Conservation (phyloP, 2,888 invertebrate genomes). For the Lepidocyrtinus sp. region DNA sequence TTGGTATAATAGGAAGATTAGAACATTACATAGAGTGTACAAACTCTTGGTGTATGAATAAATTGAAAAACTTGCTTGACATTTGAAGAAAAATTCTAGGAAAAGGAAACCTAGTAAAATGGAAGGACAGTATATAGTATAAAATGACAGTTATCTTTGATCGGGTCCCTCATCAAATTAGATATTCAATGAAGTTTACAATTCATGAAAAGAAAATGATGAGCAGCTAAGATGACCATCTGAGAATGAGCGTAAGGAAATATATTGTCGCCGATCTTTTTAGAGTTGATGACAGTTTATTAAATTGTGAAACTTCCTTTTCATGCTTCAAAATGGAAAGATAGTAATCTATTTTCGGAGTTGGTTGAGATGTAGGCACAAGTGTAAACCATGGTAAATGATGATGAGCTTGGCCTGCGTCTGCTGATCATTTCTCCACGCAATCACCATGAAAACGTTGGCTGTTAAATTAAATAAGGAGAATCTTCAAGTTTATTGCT, state of each 20-base stretch:
- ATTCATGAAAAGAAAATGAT: background rate
- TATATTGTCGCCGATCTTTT: conserved; percentile 8
- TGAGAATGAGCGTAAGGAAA: background rate
- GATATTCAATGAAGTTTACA: background rate
- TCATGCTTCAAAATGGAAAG: conserved; percentile 13
- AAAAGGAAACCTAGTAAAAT: too few species aligned
- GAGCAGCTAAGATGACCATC: background rate
- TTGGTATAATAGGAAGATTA: too few species aligned
- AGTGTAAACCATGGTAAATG: too few species aligned
- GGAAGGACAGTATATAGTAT: background rate
- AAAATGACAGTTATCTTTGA: background rate
- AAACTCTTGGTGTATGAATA: too few species aligned
- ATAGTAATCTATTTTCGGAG: conserved; percentile 44
- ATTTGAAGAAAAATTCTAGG: too few species aligned
- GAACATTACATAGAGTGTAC: too few species aligned
- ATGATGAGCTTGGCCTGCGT: conserved; percentile 2
- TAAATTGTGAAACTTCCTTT: conserved; percentile 36
- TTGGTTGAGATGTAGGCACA: background rate
- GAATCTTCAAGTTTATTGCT: background rate
- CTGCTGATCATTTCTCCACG: conserved; percentile 32
- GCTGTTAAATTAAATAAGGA: conserved; percentile 26
- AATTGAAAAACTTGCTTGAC: conserved; percentile 50
- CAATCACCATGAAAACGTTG: conserved; percentile 15
- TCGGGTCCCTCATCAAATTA: background rate
- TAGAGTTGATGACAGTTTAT: conserved; percentile 50